Evolutionary conservation across 1,140 invertebrate species (phyloP).

Genomic region (Meloidogyne hapla): DNA sequence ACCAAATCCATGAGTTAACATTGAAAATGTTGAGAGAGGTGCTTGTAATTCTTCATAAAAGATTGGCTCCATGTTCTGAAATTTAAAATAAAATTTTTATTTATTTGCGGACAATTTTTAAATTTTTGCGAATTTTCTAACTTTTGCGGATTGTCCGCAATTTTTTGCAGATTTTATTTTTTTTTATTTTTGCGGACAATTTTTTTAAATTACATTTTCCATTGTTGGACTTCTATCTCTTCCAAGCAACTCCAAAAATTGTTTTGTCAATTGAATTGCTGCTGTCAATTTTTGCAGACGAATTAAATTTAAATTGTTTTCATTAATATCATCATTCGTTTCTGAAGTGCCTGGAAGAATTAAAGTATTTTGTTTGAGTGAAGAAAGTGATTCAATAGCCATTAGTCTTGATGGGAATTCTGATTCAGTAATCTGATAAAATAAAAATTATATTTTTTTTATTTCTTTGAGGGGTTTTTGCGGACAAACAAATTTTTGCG

Average conservation of each 20-base stretch:
- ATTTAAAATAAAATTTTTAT: neutral
- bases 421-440: slow-evolving; percentile 36
- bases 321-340: neutral
- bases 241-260: slow-evolving; percentile 39
- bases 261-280: slow-evolving; percentile 14
- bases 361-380: neutral
- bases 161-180: no score
- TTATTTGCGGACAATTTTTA: no score
- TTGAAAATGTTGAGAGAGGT: slow-evolving; percentile 53
- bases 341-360: neutral
- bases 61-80: slow-evolving; percentile 47
- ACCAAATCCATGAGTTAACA: slow-evolving; percentile 56
- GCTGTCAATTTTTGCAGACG: slow-evolving; percentile 29
- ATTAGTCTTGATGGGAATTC: slow-evolving; percentile 44
- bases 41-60: slow-evolving; percentile 40
- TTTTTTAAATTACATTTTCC: slow-evolving; percentile 31
- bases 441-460: no score
- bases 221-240: slow-evolving; percentile 37
- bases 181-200: no score
- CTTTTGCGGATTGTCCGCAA: no score
- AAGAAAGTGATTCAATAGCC: slow-evolving; percentile 29
- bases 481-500: no score
- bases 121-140: no score
- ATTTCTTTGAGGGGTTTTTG: no score
- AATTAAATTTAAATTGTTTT: neutral